A percentile compares a stretch with the other conserved stretches of the same genome.
Conservation (phyloP, 37 sponge, comb jelly and placozoan genomes). For the Hexactinellida sp. region DNA sequence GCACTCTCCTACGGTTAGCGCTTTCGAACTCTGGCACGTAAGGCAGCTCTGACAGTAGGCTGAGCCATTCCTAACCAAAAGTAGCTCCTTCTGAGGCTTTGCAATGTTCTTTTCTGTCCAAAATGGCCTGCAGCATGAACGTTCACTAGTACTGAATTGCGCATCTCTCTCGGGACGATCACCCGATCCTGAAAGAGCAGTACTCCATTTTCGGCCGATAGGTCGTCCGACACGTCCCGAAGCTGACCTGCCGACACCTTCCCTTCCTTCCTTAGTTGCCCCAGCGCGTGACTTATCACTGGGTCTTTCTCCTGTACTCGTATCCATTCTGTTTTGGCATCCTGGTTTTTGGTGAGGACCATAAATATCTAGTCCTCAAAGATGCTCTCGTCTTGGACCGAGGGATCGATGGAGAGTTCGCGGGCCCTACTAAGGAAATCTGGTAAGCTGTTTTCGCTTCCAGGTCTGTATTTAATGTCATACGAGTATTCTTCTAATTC, state of each 20-base stretch:
- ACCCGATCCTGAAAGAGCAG: background rate
- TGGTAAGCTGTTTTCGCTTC: background rate
- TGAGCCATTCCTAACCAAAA: too few relatives aligned
- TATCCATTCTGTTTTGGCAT: background rate
- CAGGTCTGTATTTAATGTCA: too few relatives aligned
- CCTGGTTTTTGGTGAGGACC: too few relatives aligned
- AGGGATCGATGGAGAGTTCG: too few relatives aligned
- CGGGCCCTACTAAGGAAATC: too few relatives aligned
- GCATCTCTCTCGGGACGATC: background rate
- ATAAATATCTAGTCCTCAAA: too few relatives aligned
- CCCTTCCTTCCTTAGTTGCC: background rate
- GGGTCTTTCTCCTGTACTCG: background rate
- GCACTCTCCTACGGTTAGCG: too few relatives aligned
- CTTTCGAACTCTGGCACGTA: too few relatives aligned
- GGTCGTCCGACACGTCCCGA: background rate
- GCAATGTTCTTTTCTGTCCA: background rate
- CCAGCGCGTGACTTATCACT: too few relatives aligned
- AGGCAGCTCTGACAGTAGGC: too few relatives aligned
- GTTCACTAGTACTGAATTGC: background rate
- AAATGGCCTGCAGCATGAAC: background rate
- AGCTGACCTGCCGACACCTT: background rate
- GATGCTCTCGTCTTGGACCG: too few relatives aligned
- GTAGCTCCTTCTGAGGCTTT: background rate
- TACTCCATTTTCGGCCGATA: background rate
- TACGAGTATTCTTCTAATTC: too few relatives aligned